Evolutionary conservation across 1,140 invertebrate species (phyloP), one percentile per base, ranked within the genome.

Genomic region (Magallana ariakensis): DNA sequence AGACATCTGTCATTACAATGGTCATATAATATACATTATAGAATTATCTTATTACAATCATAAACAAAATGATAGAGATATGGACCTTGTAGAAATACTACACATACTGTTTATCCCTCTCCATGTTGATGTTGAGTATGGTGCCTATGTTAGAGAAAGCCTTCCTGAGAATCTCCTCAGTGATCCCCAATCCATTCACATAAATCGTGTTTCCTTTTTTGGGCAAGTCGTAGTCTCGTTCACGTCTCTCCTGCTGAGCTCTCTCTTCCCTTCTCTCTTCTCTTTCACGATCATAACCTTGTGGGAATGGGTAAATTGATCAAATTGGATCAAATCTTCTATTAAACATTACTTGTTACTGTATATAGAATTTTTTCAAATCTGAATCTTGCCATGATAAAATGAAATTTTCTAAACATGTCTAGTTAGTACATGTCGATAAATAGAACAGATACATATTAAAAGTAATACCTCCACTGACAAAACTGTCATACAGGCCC

Each of bases 401-500:
- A 46, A 46, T 46, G 33, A 46, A 46, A 46, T 46, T 46, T 46
- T 46, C 33, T 46, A 46, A 1, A 46, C 33, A 46, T 46, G 33
- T 46, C 33, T 46, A 46, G 5, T 46, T 46, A 46, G 33, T 2
- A 46, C n/a, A n/a, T n/a, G n/a, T n/a, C n/a, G 33, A 46, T 46
- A 46, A 46, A 46, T 46, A 46, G 33, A 5, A 46, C 33, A 46
- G 33, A 46, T 46, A 46, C 33, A 46, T 5, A n/a, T n/a, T n/a
- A n/a, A 46, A 46, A 46, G 33, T 46, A 62, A 16, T 86, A 56
- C 89, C 91, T 19, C 89, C 89, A 97, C 97, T 96, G 1, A 98
- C 97, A 96, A 98, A 98, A 93, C 97, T 97, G 89, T 98, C 97
- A 95, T 98, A 98, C 2, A 98, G 94, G 93, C 97, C 97, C 95